phyloP scores from a whole-genome alignment of 35 echinoderm and acorn worm species.

The Patiria miniata region DNA sequence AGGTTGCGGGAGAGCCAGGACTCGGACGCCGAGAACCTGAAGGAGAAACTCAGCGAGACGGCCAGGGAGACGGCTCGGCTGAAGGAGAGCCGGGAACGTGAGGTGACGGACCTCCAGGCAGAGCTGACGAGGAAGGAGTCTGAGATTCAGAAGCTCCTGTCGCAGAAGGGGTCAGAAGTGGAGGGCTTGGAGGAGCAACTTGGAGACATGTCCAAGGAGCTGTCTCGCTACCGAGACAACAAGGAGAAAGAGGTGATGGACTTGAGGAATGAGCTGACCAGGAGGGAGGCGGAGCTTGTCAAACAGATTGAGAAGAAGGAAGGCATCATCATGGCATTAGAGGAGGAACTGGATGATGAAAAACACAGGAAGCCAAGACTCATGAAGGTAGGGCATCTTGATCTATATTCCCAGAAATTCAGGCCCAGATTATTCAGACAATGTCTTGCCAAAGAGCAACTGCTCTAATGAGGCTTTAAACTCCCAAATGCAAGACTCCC shows the following conservation, averaged over 20 bases:
- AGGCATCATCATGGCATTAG: not conserved
- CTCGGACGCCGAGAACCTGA: constrained; percentile 59
- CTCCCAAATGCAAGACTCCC: too few relatives aligned
- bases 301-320: constrained; percentile 23
- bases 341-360: constrained; percentile 20
- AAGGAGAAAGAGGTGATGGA: constrained; percentile 63
- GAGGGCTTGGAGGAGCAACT: constrained; percentile 53
- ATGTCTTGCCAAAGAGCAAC: too few relatives aligned
- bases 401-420: not conserved
- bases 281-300: constrained; percentile 7
- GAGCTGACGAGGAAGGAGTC: constrained; percentile 52
- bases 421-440: too few relatives aligned
- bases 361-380: not conserved
- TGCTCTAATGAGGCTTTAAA: too few relatives aligned
- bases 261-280: constrained; percentile 46
- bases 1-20: constrained; percentile 46
- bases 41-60: constrained; percentile 70
- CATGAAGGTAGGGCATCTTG: not conserved
- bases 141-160: constrained; percentile 44
- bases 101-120: constrained; percentile 44
- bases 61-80: constrained; percentile 53
- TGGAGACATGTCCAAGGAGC: constrained; percentile 45
- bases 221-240: constrained; percentile 34
- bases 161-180: constrained; percentile 65
- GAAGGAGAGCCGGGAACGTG: constrained; percentile 47